A percentile compares a stretch with the other conserved stretches of the same genome.
Conservation (phyloP, 2,888 invertebrate species). For the Sarcophaga variegata region DNA sequence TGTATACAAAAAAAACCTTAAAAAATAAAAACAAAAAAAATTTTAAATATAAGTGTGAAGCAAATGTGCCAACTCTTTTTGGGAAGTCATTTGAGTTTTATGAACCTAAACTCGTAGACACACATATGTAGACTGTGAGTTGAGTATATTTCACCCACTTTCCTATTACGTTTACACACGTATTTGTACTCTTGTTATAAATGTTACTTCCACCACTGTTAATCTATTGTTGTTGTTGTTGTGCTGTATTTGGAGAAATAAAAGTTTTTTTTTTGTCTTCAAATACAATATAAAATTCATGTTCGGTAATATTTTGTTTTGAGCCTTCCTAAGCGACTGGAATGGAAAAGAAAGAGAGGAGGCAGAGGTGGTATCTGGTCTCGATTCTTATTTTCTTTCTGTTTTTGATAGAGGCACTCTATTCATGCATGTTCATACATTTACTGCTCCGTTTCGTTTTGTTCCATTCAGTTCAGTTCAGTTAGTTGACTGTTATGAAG, state of each 20-base stretch:
- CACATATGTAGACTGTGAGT: neutral
- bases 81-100: conserved; percentile 59
- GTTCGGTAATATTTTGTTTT: neutral
- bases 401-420: no score
- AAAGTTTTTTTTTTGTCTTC: neutral
- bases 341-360: no score
- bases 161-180: conserved; percentile 17
- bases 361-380: no score
- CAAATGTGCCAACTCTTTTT: conserved; percentile 58
- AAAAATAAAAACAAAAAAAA: neutral
- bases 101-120: conserved; percentile 51
- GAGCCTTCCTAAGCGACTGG: no score
- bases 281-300: neutral
- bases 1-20: neutral
- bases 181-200: conserved; percentile 21
- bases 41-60: neutral
- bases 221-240: neutral
- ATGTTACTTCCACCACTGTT: conserved; percentile 3
- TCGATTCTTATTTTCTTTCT: no score
- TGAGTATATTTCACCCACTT: conserved; percentile 54
- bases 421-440: no score
- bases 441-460: no score
- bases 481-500: no score
- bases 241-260: neutral
- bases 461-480: no score